Evolutionary conservation across 2,113 vertebrate genomes (phyloP), one percentile per base, ranked within the genome.

Genomic region (Mastomys natalensis): DNA sequence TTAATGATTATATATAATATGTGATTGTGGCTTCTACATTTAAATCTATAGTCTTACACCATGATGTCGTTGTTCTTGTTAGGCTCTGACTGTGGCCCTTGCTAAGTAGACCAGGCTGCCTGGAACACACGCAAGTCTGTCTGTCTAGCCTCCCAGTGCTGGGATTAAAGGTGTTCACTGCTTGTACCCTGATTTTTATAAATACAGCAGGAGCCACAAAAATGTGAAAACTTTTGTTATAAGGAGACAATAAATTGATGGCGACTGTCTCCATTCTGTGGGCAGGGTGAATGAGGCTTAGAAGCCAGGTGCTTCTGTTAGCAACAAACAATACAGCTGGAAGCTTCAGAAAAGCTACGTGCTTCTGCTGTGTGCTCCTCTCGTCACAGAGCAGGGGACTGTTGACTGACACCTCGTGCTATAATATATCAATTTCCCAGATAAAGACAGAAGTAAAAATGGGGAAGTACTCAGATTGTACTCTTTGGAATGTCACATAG

Each of bases 391-490:
- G 15, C 26, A n/a, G 43, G 51, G 55, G 43, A 22, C 0, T 73
- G 77, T 16, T 80, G n/a, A 40, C 70, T 68, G 43, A 31, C 34
- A n/a, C 48, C 24, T 43, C 22, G 19, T 60, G 68, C 62, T 40
- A 37, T 68, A 3, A 62, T 82, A n/a, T 60, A 74, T 55, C 43
- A 45, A 7, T 81, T 95, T 91, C 89, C 95, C 68, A 89, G 87
- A 72, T 78, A 92, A 1, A 62, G 91, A 77, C 60, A 66, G 13
- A 48, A 45, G 37, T 66, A 74, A 82, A 62, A 64, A 4, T 48
- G 58, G 51, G 81, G 87, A 64, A n/a, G 68, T 26, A 43, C 24
- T 72, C 62, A 55, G 88, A 40, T 51, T 76, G 72, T 84, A 72
- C 45, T 76, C 93, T 48, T 85, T 87, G 68, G 55, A 60, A 84